Percentiles rank a stretch among this genome's conserved stretches.
These are phyloP conservation scores for Allacma fusca DNA, from an alignment of 2,888 invertebrate species.

Conservation along the genomic window DNA sequence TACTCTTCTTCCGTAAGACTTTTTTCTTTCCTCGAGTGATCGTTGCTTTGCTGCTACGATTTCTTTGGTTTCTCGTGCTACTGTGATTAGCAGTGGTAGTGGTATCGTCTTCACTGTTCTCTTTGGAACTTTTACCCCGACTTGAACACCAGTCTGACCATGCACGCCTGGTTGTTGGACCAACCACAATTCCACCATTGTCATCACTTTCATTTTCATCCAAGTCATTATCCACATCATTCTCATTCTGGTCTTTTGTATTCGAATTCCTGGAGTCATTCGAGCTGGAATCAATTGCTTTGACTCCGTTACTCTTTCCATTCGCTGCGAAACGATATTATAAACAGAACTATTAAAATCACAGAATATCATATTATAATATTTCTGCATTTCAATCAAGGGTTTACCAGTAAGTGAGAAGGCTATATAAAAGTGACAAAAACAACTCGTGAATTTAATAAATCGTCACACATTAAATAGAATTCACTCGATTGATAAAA, in stretches of 20 bases:
- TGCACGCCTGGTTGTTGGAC: conserved; percentile 76
- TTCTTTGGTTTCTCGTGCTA: conserved; percentile 24
- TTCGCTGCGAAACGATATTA: conserved; percentile 45
- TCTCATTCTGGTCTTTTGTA: conserved; percentile 63
- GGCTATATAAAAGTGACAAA: too few species aligned
- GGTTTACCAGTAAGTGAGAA: too few species aligned
- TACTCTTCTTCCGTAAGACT: conserved; percentile 67
- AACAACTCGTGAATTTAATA: too few species aligned
- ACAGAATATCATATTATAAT: too few species aligned
- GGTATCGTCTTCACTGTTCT: conserved; percentile 61
- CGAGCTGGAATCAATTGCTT: conserved; percentile 62
- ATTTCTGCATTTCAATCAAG: too few species aligned
- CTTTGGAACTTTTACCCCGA: conserved; percentile 68
- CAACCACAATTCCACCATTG: conserved; percentile 65
- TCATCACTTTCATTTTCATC: conserved; percentile 63
- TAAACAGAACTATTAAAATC: not conserved
- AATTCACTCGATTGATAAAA: not conserved
- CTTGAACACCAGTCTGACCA: conserved; percentile 71
- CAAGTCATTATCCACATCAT: conserved; percentile 61
- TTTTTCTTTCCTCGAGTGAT: conserved; percentile 65
- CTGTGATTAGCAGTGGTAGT: conserved; percentile 24
- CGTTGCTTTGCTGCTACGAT: conserved; percentile 59
- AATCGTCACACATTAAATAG: too few species aligned
- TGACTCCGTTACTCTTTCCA: conserved; percentile 58
- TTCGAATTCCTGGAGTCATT: conserved; percentile 63